phyloP scores from a whole-genome alignment of 1,140 invertebrate genomes.

The Sminthurinus signatus region DNA sequence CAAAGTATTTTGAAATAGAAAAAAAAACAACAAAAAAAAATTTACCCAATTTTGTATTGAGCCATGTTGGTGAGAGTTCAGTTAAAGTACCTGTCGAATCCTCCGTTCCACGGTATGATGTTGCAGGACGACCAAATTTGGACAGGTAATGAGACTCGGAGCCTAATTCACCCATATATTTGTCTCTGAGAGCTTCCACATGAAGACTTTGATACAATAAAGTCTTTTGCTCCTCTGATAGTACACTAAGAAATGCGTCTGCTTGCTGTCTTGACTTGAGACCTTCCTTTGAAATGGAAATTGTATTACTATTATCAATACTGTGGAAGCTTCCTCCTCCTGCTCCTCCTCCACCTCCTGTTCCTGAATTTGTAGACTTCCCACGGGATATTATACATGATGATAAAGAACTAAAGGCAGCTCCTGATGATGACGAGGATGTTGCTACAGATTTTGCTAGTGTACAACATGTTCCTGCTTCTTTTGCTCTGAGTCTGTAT shows the following conservation, averaged over 20 bases:
- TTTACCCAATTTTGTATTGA: not conserved
- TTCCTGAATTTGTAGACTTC: no score
- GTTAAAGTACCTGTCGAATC: conserved; percentile 14
- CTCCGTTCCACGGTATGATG: not conserved
- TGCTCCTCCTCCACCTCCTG: no score
- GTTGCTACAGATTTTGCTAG: no score
- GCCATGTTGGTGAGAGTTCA: conserved; percentile 8
- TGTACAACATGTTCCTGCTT: no score
- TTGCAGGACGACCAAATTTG: conserved; percentile 29
- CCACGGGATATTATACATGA: no score
- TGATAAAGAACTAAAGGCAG: no score
- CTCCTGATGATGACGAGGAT: no score
- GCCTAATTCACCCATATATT: conserved; percentile 9
- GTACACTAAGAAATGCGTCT: conserved; percentile 14
- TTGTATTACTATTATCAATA: no score
- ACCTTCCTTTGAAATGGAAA: not conserved
- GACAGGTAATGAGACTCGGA: conserved; percentile 28
- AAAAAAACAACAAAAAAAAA: not conserved
- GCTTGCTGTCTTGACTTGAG: not conserved
- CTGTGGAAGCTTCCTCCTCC: no score
- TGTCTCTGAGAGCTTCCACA: conserved; percentile 22
- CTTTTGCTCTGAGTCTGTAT: no score
- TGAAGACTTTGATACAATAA: conserved; percentile 31
- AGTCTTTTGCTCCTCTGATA: conserved; percentile 25
- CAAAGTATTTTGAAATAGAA: no score